Evolutionary conservation across 2,113 vertebrate genomes (phyloP).

Genomic region (Hepsetus odoe): DNA sequence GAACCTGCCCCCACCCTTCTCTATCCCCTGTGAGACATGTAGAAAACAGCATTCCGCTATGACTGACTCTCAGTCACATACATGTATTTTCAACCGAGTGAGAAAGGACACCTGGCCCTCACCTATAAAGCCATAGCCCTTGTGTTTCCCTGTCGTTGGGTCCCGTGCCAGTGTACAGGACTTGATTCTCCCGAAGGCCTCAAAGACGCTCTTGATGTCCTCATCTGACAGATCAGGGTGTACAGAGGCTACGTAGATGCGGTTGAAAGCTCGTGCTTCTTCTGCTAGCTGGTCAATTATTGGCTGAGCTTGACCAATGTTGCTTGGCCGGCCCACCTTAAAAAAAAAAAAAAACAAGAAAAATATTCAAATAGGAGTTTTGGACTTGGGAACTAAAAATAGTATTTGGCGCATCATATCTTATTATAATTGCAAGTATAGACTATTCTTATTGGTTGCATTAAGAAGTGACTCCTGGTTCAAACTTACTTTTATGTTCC

Average conservation of each 20-base stretch:
- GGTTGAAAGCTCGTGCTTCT: constrained; percentile 95
- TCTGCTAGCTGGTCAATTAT: constrained; percentile 98
- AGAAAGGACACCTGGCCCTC: constrained; percentile 58
- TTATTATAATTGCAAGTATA: background rate
- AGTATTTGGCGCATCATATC: no score
- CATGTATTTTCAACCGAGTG: constrained; percentile 49
- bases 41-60: constrained; percentile 60
- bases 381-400: no score
- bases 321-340: constrained; percentile 97
- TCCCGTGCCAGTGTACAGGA: constrained; percentile 93
- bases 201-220: constrained; percentile 98
- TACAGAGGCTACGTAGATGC: constrained; percentile 96
- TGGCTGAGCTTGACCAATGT: constrained; percentile 97
- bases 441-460: background rate
- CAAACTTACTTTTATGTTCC: constrained; percentile 92
- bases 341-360: constrained; percentile 12
- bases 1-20: constrained; percentile 58
- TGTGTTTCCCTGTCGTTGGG: constrained; percentile 94
- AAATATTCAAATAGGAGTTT: background rate
- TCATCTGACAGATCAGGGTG: constrained; percentile 96
- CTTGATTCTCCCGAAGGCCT: constrained; percentile 97
- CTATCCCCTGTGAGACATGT: constrained; percentile 60
- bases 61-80: constrained; percentile 57
- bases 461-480: background rate
- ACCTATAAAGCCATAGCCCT: constrained; percentile 98